Percentiles rank a stretch among this genome's conserved stretches.
Conservation (phyloP, 2,113 vertebrate species). For the Cryptotis parvus region DNA sequence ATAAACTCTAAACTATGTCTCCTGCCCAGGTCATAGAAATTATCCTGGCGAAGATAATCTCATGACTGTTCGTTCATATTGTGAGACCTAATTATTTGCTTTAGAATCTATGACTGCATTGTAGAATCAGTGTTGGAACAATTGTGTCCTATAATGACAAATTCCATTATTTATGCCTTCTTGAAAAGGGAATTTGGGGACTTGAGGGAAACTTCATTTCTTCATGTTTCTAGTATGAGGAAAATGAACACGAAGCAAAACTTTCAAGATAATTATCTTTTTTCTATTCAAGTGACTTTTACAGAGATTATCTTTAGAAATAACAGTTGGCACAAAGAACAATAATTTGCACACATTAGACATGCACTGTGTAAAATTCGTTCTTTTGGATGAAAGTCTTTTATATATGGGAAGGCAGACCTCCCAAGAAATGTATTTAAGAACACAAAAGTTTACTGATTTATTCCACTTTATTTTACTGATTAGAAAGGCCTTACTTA, state of each 20-base stretch:
- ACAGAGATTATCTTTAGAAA: constrained; percentile 72
- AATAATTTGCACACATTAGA: constrained; percentile 79
- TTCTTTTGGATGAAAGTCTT: constrained; percentile 59
- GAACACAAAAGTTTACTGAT: not conserved
- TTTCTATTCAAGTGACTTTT: constrained; percentile 73
- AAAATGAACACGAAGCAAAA: constrained; percentile 66
- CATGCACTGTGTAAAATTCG: constrained; percentile 46
- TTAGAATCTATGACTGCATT: constrained; percentile 56
- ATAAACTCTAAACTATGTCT: no score
- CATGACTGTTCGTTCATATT: constrained; percentile 66
- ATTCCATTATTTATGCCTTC: constrained; percentile 57
- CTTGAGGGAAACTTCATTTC: not conserved
- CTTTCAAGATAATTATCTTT: constrained; percentile 76
- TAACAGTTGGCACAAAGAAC: constrained; percentile 60
- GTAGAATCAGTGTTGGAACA: not conserved
- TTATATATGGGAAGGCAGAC: constrained; percentile 58
- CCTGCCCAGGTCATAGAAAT: not conserved
- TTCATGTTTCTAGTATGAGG: constrained; percentile 48
- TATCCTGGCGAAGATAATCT: constrained; percentile 16
- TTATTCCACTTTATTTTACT: constrained; percentile 44
- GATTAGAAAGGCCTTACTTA: not conserved
- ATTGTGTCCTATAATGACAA: constrained; percentile 67
- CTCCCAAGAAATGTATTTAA: constrained; percentile 34
- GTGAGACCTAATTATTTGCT: constrained; percentile 58
- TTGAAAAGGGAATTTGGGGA: not conserved